A percentile compares a stretch with the other conserved stretches of the same genome.
phyloP scores from a whole-genome alignment of 1,140 invertebrate species.

The Doryteuthis pealeii region DNA sequence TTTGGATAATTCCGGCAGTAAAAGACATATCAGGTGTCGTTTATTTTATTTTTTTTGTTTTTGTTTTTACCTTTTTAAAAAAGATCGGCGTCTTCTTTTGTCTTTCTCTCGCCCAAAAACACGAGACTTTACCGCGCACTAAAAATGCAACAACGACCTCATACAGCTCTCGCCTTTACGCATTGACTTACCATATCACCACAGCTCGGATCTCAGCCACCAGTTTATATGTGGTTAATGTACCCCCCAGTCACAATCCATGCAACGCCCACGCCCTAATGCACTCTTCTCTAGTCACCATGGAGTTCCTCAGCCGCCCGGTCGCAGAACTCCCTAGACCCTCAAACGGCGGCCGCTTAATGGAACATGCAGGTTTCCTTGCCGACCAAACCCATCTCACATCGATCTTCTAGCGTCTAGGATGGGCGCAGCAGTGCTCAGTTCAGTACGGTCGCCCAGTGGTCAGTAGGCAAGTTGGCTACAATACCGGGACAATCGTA shows the following conservation, averaged over 20 bases:
- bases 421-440: neutral
- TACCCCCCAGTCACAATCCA: slow-evolving; percentile 15
- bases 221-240: slow-evolving; percentile 24
- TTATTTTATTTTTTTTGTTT: too few species aligned
- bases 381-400: neutral
- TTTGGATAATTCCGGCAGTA: too few species aligned
- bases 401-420: neutral
- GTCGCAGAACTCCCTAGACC: slow-evolving; percentile 16
- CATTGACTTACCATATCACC: slow-evolving; percentile 29
- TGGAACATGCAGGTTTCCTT: neutral
- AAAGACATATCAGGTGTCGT: too few species aligned
- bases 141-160: slow-evolving; percentile 10
- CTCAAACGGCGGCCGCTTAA: slow-evolving; percentile 12
- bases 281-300: slow-evolving; percentile 13
- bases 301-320: neutral
- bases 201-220: slow-evolving; percentile 21
- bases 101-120: slow-evolving; percentile 17
- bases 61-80: too few species aligned
- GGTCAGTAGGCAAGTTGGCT: too few species aligned
- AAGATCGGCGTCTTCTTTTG: neutral
- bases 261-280: slow-evolving; percentile 1
- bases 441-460: neutral
- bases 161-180: slow-evolving; percentile 24
- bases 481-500: too few species aligned
- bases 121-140: too few species aligned